Base-by-base conservation (phyloP, 2,113 vertebrate species). In the Lates calcarifer region DNA sequence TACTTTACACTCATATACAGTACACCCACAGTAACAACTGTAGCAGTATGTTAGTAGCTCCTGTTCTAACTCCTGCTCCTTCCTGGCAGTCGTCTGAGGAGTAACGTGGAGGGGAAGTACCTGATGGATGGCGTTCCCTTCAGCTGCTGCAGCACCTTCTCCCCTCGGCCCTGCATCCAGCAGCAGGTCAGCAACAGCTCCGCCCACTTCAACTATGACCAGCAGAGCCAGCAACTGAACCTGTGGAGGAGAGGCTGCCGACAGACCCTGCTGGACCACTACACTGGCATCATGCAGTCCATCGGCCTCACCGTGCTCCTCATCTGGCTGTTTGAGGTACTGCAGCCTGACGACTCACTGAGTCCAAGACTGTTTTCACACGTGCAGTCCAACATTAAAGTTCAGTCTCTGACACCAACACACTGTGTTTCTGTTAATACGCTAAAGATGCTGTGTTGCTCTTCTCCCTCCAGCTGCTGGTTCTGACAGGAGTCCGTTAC, bases 281-380 rank as follows among this genome's bases (percentile, higher is more conserved):
- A 97, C 91, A 96, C 92, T 0, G 43, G 73, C 24, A 95, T 97
- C 60, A 93, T 97, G 96, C 93, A 94, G 81, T 95, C 94, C 76
- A 95, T 96, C 0, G 96, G 96, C 5, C 82, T 96, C 20, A 89
- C 91, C 0, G 95, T 96, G 1, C 83, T 97, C 24, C 74, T 96
- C 53, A 95, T 97, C 70, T 98, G 97, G 97, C 88, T 96, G 53
- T 97, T 98, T 57, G 97, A 98, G 96, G 97, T 97, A 89, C 57
- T 80, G 57, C 39, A 31, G 39, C 26, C 0, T 37, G 6, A 17
- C 33, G 57, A 18, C 15, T 58, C 56, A 55, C n/a, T 26, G 22
- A 11, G n/a, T n/a, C n/a, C n/a, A n/a, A n/a, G n/a, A n/a, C 39
- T 14, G 13, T 41, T 41, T 41, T 13, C 39, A 13, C 11, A 41